These are phyloP conservation scores for Zaprionus lineosus DNA, from an alignment of 2,888 invertebrate genomes.

Conservation along the genomic window DNA sequence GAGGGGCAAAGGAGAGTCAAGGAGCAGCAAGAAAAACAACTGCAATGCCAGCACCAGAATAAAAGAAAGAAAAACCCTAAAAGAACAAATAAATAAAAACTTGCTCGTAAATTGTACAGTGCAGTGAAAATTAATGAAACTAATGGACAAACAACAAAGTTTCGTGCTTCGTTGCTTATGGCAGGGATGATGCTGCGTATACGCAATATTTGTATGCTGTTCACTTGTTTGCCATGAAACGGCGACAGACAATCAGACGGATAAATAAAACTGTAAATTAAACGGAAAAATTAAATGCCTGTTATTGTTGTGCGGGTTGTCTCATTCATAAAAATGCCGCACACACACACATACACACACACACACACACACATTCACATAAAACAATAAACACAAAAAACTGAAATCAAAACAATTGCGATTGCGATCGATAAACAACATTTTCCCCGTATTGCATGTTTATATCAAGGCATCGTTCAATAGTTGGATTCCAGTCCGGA, in stretches of 20 bases:
- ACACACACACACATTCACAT: constrained; percentile 14
- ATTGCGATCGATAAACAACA: constrained; percentile 64
- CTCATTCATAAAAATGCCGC: constrained; percentile 70
- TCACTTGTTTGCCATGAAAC: neutral
- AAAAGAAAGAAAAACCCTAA: constrained; percentile 42
- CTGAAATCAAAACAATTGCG: constrained; percentile 58
- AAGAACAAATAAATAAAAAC: constrained; percentile 51
- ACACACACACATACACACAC: constrained; percentile 35
- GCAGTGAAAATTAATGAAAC: constrained; percentile 52
- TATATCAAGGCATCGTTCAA: constrained; percentile 42
- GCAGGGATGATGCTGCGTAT: constrained; percentile 41
- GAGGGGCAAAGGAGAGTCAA: too few species aligned
- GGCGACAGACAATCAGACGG: constrained; percentile 15
- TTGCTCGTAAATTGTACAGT: constrained; percentile 18
- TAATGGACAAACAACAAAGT: constrained; percentile 30
- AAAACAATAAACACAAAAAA: constrained; percentile 18
- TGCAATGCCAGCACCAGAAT: constrained; percentile 3
- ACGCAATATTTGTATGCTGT: constrained; percentile 30
- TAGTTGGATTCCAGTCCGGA: too few species aligned
- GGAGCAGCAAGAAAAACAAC: constrained; percentile 27
- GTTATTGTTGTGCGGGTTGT: constrained; percentile 22
- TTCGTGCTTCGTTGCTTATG: constrained; percentile 15
- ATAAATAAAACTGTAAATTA: constrained; percentile 58
- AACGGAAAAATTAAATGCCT: constrained; percentile 59
- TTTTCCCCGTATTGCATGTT: constrained; percentile 50